Evolutionary conservation across 2,888 invertebrate species (phyloP).

Genomic region (Ptycholaimellus sp.): DNA sequence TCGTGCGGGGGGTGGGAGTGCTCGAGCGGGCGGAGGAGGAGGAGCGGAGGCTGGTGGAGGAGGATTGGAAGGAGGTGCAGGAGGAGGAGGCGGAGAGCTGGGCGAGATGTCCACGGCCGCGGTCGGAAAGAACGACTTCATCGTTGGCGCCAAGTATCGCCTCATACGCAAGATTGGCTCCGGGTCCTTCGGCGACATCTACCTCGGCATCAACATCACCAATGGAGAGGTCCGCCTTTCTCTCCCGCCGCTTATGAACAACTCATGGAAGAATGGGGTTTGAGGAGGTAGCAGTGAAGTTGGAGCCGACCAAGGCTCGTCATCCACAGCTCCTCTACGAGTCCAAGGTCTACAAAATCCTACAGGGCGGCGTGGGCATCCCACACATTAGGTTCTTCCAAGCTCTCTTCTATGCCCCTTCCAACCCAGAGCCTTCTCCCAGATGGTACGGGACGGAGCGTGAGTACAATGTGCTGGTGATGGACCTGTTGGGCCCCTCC

Average conservation of each 20-base stretch:
- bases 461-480: constrained; percentile 91
- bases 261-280: constrained; percentile 1
- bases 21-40: too few relatives aligned
- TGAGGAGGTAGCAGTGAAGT: constrained; percentile 34
- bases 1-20: too few relatives aligned
- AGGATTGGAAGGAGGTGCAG: too few relatives aligned
- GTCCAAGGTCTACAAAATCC: constrained; percentile 33
- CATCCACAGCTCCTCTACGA: constrained; percentile 35
- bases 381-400: constrained; percentile 27
- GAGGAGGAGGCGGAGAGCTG: too few relatives aligned
- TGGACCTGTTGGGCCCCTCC: constrained; percentile 93
- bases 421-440: too few relatives aligned
- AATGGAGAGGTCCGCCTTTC: constrained; percentile 22
- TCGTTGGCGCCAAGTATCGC: constrained; percentile 26
- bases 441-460: constrained; percentile 72
- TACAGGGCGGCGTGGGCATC: constrained; percentile 32
- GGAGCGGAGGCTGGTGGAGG: too few relatives aligned
- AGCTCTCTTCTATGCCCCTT: too few relatives aligned
- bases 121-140: constrained; percentile 23
- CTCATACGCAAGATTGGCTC: constrained; percentile 29
- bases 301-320: constrained; percentile 32
- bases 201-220: constrained; percentile 29
- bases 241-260: too few relatives aligned
- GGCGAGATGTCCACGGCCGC: too few relatives aligned
- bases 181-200: constrained; percentile 32